Base-by-base conservation (phyloP, 2,888 invertebrate species). In the Tetragnatha montana region DNA sequence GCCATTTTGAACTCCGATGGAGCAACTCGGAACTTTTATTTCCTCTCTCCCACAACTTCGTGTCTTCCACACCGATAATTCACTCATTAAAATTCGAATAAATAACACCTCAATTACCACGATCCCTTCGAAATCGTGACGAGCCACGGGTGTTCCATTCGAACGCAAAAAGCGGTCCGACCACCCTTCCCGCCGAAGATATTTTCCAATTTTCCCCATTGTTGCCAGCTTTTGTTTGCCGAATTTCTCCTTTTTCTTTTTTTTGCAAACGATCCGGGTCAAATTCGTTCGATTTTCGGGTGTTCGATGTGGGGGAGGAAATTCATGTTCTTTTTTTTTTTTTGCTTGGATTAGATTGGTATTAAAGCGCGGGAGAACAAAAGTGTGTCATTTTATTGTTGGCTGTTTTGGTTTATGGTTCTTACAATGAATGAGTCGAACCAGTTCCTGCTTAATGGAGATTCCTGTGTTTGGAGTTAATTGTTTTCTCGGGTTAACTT, bases 311-410 rank as follows among this genome's bases (percentile, higher is more conserved):
- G 12, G 35, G 35, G 35, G 35, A 35, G 35, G 35, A 35, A 35
- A 35, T 35, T 1, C 4, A 35, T 35, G 35, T 35, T 35, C 35
- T 35, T 35, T 35, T 35, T 35, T 35, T 35, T 1, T n/a, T n/a
- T n/a, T n/a, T n/a, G n/a, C n/a, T 1, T 35, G 50, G 60, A 78
- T n/a, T 78, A 73, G 47, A 49, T 84, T 84, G 70, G 76, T 84
- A 84, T 21, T 84, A 19, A 69, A 22, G n/a, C 49, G 60, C 78
- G n/a, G 21, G 17, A 21, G 75, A 50, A 74, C 21, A 50, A 86
- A 87, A 81, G 81, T 87, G 50, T 87, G 87, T 87, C 87, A 87
- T 81, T 74, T 87, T 76, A 35, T 81, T 81, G 74, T 87, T 81
- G 70, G 6, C 21, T 76, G 4, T 22, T 17, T 17, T n/a, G 35